Conservation (phyloP, 2,113 vertebrate species). For the Oceanites oceanicus region DNA sequence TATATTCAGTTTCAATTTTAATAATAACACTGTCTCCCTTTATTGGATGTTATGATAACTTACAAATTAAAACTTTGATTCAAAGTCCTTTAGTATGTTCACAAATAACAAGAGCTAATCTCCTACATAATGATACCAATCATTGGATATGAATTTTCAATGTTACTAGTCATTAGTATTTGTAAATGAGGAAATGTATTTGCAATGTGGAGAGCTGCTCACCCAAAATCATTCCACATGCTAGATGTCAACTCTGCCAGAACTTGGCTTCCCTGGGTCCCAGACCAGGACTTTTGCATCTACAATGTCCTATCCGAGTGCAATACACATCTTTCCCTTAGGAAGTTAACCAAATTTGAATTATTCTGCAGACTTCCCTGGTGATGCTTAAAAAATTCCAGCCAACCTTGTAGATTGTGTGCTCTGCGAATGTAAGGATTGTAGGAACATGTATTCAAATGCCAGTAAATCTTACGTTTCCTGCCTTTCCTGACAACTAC, state of each 20-base stretch:
- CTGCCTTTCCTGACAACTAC: not conserved
- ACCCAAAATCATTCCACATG: not conserved
- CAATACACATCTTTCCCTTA: fast-evolving
- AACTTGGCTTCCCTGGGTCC: not conserved
- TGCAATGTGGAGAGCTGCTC: not conserved
- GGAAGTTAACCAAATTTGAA: not conserved
- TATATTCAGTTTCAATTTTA: not conserved
- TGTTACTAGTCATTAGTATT: not conserved
- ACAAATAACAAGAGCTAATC: not conserved
- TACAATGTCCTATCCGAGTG: fast-evolving
- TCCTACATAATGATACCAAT: not conserved
- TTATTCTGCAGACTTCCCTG: not conserved
- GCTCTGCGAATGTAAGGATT: not conserved
- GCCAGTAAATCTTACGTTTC: not conserved
- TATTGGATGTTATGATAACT: not conserved
- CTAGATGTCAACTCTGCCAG: not conserved
- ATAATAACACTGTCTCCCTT: not conserved
- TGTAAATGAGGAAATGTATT: not conserved
- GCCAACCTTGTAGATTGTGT: not conserved
- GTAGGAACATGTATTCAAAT: not conserved
- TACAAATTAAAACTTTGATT: not conserved
- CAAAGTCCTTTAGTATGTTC: not conserved
- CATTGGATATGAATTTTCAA: not conserved
- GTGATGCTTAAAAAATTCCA: not conserved
- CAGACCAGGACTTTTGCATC: not conserved